Evolutionary conservation across 2,797 vertebrate species (phyloP).

Genomic region (Vipera ursinii): DNA sequence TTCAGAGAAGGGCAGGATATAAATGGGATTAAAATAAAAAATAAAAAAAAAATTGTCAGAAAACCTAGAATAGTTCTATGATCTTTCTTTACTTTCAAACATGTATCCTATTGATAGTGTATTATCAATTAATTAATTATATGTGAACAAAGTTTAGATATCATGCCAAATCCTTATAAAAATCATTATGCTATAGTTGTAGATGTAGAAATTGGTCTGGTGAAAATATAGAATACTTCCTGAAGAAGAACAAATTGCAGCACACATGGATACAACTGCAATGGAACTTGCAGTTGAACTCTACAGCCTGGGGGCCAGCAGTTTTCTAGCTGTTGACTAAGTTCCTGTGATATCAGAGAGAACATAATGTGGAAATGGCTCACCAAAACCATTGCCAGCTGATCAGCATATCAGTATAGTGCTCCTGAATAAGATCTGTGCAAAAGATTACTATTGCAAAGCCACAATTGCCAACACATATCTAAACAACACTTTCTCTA

Average conservation of each 20-base stretch:
- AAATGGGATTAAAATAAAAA: too few relatives aligned
- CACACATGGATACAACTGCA: background rate
- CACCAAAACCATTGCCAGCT: background rate
- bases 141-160: background rate
- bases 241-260: background rate
- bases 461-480: background rate
- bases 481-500: background rate
- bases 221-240: background rate
- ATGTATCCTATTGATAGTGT: background rate
- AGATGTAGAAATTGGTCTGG: background rate
- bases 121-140: slow-evolving; percentile 24
- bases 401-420: background rate
- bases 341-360: background rate
- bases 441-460: background rate
- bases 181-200: background rate
- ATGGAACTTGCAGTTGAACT: background rate
- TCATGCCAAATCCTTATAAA: background rate
- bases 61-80: background rate
- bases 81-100: background rate
- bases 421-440: background rate
- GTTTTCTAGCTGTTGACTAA: background rate
- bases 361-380: background rate
- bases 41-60: background rate
- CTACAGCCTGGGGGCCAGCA: background rate
- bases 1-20: too few relatives aligned